Evolutionary conservation across 2,888 invertebrate genomes (phyloP), one percentile per base, ranked within the genome.

Genomic region (Hyles lineata): DNA sequence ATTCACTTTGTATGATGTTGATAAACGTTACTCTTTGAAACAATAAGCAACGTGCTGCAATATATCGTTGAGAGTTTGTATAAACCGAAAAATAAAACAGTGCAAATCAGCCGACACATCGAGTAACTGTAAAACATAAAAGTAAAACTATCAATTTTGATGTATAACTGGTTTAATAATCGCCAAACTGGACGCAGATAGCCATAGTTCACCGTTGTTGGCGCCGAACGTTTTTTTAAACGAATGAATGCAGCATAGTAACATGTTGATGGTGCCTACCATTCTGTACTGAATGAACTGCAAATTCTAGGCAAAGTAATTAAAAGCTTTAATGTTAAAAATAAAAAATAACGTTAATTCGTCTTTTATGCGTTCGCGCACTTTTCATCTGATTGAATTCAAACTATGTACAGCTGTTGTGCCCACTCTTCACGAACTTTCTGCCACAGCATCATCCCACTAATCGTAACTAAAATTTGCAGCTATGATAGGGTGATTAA

Each of bases 121-220:
- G 32, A 35, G 21, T 43, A 63, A 43, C 35, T 63, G 63, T 63
- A 63, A 63, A 63, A 21, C 21, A 67, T 50, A 21, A 67, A 35
- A 21, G 15, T n/a, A 32, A 62, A 43, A 67, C 43, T 55, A 67
- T 67, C 43, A 67, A 67, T 67, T 15, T 67, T 43, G 63, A 67
- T 67, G 63, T 43, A 43, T 43, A 50, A 67, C 71, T 32, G 61
- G 71, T 71, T 71, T 62, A 71, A 62, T 23, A 23, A 62, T 19
- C 25, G 17, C 15, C 61, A 61, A 71, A 43, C 70, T 23, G 32
- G 61, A 35, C 63, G 35, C 35, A n/a, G 21, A 63, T 35, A 43
- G n/a, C 63, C 43, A 67, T 67, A 67, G 43, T 23, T 50, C 43
- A 67, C 43, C 15, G 63, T 67, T 43, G 43, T 43, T 15, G 9